A percentile compares a stretch with the other conserved stretches of the same genome.
These are phyloP conservation scores for Apus apus DNA, from an alignment of 2,113 vertebrate species.

Conservation along the genomic window DNA sequence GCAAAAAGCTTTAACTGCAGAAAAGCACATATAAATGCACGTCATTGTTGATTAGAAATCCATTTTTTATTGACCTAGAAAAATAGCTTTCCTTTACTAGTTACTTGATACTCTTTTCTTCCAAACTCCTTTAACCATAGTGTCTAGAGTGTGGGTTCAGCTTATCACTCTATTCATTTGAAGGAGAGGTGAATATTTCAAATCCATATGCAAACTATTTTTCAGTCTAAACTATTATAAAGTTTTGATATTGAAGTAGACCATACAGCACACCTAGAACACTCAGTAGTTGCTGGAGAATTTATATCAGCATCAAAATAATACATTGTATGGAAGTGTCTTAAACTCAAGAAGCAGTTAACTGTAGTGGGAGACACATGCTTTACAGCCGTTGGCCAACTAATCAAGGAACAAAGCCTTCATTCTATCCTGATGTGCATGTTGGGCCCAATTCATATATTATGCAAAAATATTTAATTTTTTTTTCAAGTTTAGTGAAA, in stretches of 20 bases:
- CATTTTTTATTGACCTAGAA: background rate
- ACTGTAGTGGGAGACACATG: background rate
- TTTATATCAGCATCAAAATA: background rate
- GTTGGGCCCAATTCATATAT: background rate
- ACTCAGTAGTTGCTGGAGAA: background rate
- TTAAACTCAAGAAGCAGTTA: background rate
- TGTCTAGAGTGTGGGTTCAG: background rate
- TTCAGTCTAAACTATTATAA: background rate
- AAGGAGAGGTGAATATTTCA: background rate
- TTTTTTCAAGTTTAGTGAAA: background rate
- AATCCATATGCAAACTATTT: background rate
- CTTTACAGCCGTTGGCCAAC: background rate
- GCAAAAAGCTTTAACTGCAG: slow-evolving; percentile 48
- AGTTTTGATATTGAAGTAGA: background rate
- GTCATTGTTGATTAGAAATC: background rate
- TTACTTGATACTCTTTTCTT: slow-evolving; percentile 2
- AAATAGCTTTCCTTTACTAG: background rate
- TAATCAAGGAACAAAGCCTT: background rate
- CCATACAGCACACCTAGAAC: background rate
- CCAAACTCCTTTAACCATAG: background rate
- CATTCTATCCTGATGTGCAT: background rate
- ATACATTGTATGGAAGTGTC: background rate
- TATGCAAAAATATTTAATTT: background rate
- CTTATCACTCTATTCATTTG: background rate
- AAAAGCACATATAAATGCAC: background rate